Conservation (phyloP, 1,140 invertebrate genomes). For the Laupala kohalensis region DNA sequence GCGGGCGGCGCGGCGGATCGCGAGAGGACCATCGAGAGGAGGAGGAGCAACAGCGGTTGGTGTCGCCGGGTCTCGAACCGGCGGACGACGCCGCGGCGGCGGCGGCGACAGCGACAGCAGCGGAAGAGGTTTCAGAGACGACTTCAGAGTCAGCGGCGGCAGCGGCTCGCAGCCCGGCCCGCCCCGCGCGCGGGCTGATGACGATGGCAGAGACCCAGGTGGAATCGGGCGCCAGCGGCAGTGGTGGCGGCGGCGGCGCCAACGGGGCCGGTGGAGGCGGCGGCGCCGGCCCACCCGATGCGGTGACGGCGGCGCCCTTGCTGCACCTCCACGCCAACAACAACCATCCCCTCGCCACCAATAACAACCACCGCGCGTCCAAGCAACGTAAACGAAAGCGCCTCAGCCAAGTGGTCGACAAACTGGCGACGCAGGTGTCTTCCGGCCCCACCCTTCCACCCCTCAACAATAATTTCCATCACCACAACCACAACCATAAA, state of each 20-base stretch:
- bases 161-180: conserved; percentile 38
- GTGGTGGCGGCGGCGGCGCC: conserved; percentile 32
- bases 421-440: conserved; percentile 37
- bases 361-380: conserved; percentile 35
- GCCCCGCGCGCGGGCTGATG: conserved; percentile 42
- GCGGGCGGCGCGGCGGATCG: too few relatives aligned
- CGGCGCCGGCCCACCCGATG: conserved; percentile 26
- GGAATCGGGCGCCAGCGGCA: conserved; percentile 34
- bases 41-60: too few relatives aligned
- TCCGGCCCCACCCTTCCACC: conserved; percentile 19
- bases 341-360: conserved; percentile 38
- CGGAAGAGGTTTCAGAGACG: conserved; percentile 1
- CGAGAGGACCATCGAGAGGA: not conserved
- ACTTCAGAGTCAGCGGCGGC: conserved; percentile 29
- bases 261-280: conserved; percentile 30
- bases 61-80: not conserved
- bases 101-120: too few relatives aligned
- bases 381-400: conserved; percentile 55
- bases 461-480: conserved; percentile 24
- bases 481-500: conserved; percentile 22
- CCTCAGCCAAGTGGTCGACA: conserved; percentile 60
- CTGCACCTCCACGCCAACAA: conserved; percentile 36
- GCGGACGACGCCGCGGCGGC: too few relatives aligned
- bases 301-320: conserved; percentile 35
- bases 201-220: conserved; percentile 51